Conservation (phyloP, 2,888 invertebrate genomes). For the Parnassius orleans region DNA sequence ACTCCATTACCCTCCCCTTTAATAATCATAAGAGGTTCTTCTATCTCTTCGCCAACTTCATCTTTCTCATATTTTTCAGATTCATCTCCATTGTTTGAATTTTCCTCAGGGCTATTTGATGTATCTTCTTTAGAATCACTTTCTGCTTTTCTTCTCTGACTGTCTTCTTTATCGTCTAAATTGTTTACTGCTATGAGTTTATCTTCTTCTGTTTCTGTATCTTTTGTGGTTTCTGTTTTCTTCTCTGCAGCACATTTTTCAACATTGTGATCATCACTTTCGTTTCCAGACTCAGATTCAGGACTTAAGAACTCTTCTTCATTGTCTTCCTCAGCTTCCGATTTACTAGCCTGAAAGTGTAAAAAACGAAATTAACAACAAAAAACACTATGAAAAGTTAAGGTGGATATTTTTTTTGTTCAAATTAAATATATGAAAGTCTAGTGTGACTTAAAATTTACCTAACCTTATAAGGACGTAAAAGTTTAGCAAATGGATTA, state of each 20-base stretch:
- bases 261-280: conserved; percentile 48
- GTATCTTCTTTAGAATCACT: conserved; percentile 25
- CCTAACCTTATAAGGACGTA: too few relatives aligned
- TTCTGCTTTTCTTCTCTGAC: conserved; percentile 32
- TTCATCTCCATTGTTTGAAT: conserved; percentile 33
- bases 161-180: conserved; percentile 34
- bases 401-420: too few relatives aligned
- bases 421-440: too few relatives aligned
- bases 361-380: neutral
- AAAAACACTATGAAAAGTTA: too few relatives aligned
- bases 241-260: conserved; percentile 28
- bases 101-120: conserved; percentile 26
- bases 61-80: conserved; percentile 34
- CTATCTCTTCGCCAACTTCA: conserved; percentile 83
- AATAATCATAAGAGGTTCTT: conserved; percentile 86
- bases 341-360: conserved; percentile 43
- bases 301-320: conserved; percentile 76
- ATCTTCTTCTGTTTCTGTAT: conserved; percentile 23
- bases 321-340: conserved; percentile 65
- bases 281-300: conserved; percentile 69
- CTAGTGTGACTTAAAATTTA: too few relatives aligned
- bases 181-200: conserved; percentile 25
- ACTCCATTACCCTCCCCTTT: conserved; percentile 86
- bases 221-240: conserved; percentile 7
- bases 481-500: too few relatives aligned